Evolutionary conservation across 1,140 invertebrate genomes (phyloP).

Genomic region (Glossosoma conforme): DNA sequence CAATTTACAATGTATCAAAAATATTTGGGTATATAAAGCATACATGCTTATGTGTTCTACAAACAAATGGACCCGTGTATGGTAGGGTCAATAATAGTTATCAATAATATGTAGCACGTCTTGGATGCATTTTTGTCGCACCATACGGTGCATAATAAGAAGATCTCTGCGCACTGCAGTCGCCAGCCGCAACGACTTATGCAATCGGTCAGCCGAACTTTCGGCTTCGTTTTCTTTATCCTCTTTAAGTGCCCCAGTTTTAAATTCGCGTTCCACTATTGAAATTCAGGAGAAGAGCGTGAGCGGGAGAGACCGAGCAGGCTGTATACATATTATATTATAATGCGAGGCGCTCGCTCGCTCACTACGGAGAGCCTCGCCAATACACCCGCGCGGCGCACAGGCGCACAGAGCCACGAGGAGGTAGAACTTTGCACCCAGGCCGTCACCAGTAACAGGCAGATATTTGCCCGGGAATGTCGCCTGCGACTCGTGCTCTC

Average conservation of each 20-base stretch:
- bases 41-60: no score
- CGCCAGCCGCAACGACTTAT: neutral
- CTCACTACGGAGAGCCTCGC: no score
- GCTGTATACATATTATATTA: no score
- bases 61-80: no score
- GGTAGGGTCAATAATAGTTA: neutral
- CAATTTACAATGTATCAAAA: no score
- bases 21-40: no score
- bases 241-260: constrained; percentile 1
- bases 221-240: neutral
- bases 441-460: constrained; percentile 15
- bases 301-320: no score
- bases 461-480: constrained; percentile 16
- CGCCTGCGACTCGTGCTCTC: neutral
- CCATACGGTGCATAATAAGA: no score
- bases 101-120: neutral
- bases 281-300: neutral
- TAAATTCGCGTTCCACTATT: constrained; percentile 4
- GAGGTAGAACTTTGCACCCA: neutral
- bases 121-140: neutral
- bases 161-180: neutral
- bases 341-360: no score
- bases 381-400: no score
- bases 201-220: neutral
- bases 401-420: constrained; percentile 1